phyloP scores from a whole-genome alignment of 2,888 invertebrate species.

The Carpatolechia fugitivella region DNA sequence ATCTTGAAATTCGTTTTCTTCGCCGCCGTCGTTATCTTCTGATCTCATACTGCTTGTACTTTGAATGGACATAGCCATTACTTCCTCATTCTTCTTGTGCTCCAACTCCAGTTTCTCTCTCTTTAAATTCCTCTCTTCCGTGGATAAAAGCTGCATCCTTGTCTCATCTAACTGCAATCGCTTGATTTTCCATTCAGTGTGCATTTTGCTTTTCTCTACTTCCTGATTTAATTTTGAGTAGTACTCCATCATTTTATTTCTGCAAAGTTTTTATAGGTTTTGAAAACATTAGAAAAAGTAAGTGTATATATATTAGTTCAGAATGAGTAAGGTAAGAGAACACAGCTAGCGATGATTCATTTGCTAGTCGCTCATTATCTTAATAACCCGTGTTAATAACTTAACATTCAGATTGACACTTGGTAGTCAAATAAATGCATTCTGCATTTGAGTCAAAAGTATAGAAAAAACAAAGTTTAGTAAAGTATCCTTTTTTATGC shows the following conservation, averaged over 20 bases:
- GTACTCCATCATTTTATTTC: slow-evolving; percentile 80
- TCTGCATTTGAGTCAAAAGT: too few species aligned
- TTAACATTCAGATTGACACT: too few species aligned
- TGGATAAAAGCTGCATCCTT: slow-evolving; percentile 66
- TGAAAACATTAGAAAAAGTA: too few species aligned
- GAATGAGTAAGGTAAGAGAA: too few species aligned
- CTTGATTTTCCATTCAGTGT: slow-evolving; percentile 79
- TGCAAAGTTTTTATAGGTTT: slow-evolving; percentile 46
- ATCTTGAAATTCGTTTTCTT: slow-evolving; percentile 24
- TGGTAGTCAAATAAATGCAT: too few species aligned
- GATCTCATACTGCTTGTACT: slow-evolving; percentile 42
- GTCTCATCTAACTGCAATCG: slow-evolving; percentile 65
- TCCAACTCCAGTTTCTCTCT: slow-evolving; percentile 75
- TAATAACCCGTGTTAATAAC: too few species aligned
- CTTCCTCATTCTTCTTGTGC: slow-evolving; percentile 59
- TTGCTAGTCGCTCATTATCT: too few species aligned
- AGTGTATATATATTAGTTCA: too few species aligned
- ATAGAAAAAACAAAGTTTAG: too few species aligned
- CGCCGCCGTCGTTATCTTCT: slow-evolving; percentile 33
- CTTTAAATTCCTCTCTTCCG: slow-evolving; percentile 75
- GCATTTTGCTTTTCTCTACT: slow-evolving; percentile 76
- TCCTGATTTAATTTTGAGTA: slow-evolving; percentile 81
- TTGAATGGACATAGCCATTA: slow-evolving; percentile 60
- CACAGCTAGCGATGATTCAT: too few species aligned
- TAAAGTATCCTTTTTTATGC: too few species aligned